A percentile compares a stretch with the other conserved stretches of the same genome.
Conservation (phyloP, 2,888 invertebrate species). For the Limulus polyphemus region DNA sequence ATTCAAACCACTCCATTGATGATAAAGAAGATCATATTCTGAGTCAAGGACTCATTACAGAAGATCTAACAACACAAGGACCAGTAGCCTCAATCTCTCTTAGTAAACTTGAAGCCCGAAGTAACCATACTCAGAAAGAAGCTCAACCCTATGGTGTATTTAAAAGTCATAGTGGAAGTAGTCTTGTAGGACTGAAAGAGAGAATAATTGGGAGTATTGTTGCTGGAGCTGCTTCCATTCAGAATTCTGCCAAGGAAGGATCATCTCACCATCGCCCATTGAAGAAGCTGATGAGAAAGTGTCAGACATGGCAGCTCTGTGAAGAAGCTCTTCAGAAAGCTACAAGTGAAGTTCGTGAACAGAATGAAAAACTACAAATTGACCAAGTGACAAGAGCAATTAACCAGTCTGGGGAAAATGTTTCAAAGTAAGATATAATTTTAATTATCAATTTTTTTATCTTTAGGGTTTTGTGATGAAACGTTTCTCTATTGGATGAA, state of each 20-base stretch:
- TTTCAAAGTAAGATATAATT: no score
- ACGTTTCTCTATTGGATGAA: no score
- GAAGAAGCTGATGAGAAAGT: conserved; percentile 18
- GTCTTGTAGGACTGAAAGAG: no score
- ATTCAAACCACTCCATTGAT: conserved; percentile 17
- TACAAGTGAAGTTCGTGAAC: conserved; percentile 18
- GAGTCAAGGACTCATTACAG: conserved; percentile 26
- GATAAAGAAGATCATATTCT: conserved; percentile 30
- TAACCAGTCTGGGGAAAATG: no score
- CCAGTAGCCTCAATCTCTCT: conserved; percentile 29
- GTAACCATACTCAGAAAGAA: conserved; percentile 3
- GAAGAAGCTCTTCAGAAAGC: conserved; percentile 22
- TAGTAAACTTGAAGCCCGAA: conserved; percentile 19
- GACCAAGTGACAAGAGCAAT: no score
- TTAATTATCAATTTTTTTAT: no score
- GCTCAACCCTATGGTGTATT: no score
- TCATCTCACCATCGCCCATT: neutral
- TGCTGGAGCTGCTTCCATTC: no score
- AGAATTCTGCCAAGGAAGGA: no score
- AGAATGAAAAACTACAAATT: conserved; percentile 14
- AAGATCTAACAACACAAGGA: conserved; percentile 31
- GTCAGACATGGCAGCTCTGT: conserved; percentile 26
- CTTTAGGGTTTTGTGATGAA: no score
- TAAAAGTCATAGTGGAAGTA: no score
- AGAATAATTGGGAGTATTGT: no score